Conservation (phyloP, 2,888 invertebrate species). For the Junonia oenone region DNA sequence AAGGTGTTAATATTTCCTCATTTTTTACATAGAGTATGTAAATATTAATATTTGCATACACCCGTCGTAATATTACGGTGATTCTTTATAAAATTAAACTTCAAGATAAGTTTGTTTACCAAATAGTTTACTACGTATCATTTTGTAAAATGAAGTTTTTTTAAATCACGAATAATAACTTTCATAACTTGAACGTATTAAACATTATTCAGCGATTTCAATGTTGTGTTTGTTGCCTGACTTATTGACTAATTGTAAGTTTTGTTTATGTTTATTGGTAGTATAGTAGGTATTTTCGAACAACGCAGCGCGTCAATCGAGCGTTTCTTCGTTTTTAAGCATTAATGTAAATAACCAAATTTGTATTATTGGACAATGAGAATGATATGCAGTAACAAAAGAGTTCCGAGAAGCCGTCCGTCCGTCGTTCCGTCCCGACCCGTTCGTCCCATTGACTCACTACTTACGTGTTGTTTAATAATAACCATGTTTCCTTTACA, state of each 20-base stretch:
- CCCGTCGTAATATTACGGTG: not conserved
- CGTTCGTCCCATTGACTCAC: constrained; percentile 67
- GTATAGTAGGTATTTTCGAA: no score
- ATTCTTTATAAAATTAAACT: not conserved
- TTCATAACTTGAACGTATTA: no score
- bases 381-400: constrained; percentile 74
- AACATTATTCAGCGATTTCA: no score
- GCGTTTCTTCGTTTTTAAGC: constrained; percentile 21
- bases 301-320: no score
- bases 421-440: constrained; percentile 56
- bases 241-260: no score
- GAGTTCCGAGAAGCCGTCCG: constrained; percentile 69
- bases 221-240: no score
- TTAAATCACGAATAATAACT: no score
- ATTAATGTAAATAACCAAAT: constrained; percentile 46
- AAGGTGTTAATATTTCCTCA: not conserved
- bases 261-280: no score
- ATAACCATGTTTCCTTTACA: constrained; percentile 59
- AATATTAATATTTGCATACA: not conserved
- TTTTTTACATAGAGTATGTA: not conserved
- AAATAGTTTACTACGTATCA: not conserved
- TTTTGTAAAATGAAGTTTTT: no score
- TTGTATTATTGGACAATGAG: constrained; percentile 71
- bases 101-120: not conserved
- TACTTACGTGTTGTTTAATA: constrained; percentile 65